Percentiles rank a stretch among this genome's conserved stretches.
Conservation (phyloP, 2,797 vertebrate genomes). For the Oreochromis grahami region DNA sequence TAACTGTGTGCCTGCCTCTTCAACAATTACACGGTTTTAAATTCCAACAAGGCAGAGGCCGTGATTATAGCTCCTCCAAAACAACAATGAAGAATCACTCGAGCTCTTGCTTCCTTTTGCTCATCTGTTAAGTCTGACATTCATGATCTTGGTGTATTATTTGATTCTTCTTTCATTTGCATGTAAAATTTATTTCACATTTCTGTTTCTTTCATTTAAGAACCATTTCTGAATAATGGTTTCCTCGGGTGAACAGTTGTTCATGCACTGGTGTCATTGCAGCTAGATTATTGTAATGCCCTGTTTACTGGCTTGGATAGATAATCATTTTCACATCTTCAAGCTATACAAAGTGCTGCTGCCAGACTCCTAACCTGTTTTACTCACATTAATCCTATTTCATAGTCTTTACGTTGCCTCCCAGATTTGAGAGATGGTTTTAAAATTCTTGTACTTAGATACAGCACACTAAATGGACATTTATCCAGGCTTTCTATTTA, state of each 20-base stretch:
- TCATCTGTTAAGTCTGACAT: not conserved
- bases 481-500: not conserved
- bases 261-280: not conserved
- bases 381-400: not conserved
- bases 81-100: not conserved
- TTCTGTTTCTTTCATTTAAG: not conserved
- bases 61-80: not conserved
- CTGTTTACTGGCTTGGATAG: not conserved
- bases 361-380: not conserved
- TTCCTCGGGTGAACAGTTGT: not conserved
- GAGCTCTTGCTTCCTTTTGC: not conserved
- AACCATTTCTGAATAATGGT: not conserved
- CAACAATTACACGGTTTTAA: not conserved
- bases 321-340: not conserved
- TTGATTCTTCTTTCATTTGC: not conserved
- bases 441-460: not conserved
- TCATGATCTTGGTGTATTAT: not conserved
- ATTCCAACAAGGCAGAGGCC: not conserved
- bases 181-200: not conserved
- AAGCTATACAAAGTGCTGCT: not conserved
- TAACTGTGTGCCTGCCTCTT: not conserved
- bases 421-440: not conserved
- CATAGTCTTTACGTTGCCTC: not conserved
- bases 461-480: not conserved
- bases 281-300: not conserved